These are phyloP conservation scores for Suricata suricatta DNA, from an alignment of 2,113 vertebrate species.

Conservation along the genomic window DNA sequence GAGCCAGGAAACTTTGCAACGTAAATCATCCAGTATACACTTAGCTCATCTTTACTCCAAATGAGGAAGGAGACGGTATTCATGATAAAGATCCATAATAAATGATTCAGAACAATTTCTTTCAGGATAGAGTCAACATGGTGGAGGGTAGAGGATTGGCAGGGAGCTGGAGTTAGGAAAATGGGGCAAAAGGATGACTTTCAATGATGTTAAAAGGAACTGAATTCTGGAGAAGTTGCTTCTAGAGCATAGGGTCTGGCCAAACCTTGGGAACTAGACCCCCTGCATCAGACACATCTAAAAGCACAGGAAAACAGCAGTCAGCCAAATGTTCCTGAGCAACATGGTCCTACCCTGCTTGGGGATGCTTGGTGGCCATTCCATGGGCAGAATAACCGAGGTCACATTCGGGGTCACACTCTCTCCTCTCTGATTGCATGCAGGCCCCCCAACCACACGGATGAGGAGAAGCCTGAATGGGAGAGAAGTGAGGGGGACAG, in stretches of 20 bases:
- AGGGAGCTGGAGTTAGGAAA: constrained; percentile 7
- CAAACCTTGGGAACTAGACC: constrained; percentile 12
- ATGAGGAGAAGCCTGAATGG: constrained; percentile 62
- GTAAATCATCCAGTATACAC: constrained; percentile 40
- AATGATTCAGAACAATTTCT: constrained; percentile 48
- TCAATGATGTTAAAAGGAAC: constrained; percentile 62
- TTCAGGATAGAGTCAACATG: neutral
- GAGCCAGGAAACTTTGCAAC: constrained; percentile 64
- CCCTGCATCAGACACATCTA: constrained; percentile 38
- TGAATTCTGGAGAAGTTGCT: constrained; percentile 2
- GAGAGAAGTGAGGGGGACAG: neutral
- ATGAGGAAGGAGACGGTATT: constrained; percentile 13
- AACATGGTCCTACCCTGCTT: neutral
- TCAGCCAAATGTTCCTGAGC: constrained; percentile 70
- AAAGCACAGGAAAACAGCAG: constrained; percentile 42
- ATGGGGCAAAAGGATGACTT: neutral
- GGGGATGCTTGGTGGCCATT: constrained; percentile 55
- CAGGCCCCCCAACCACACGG: constrained; percentile 69
- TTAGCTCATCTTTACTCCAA: constrained; percentile 55
- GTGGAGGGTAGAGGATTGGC: neutral
- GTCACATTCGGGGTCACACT: constrained; percentile 41
- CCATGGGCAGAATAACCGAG: constrained; percentile 62
- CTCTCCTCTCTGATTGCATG: constrained; percentile 55
- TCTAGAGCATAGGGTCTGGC: constrained; percentile 54
- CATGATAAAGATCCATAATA: neutral